Evolutionary conservation across 1,140 invertebrate species (phyloP), one percentile per base, ranked within the genome.

Genomic region (Dryas iulia): DNA sequence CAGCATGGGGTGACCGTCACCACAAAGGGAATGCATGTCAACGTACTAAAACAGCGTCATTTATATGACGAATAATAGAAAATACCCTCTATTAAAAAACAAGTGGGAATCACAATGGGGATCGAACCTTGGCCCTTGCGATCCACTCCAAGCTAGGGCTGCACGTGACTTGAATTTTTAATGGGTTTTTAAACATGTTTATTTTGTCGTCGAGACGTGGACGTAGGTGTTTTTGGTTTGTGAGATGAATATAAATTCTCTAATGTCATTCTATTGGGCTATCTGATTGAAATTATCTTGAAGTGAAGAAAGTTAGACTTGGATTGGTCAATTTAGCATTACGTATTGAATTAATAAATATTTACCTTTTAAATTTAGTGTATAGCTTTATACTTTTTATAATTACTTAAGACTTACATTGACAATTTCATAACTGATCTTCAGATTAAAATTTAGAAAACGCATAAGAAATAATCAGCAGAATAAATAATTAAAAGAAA

Each of bases 11-110:
- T n/a, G n/a, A n/a, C 70, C 72, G 70, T 57, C 64, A 60, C 73
- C 73, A 76, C 82, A 80, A 80, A 78, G 70, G 62, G 72, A 80
- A 77, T 79, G 77, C 73, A 88, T 84, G 83, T 86, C 86, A 85
- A 80, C 76, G 82, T 77, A 84, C 77, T 75, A 84, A 83, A 85
- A 86, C 85, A 86, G 72, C 77, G 74, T 76, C 68, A 73, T 67
- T 71, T 77, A 81, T 79, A 85, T 76, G 62, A 71, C 78, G 77
- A 86, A 89, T 87, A 89, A 89, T 88, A 81, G 83, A 86, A 89
- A 85, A 83, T 82, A 87, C 84, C 86, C 87, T 78, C 83, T 86
- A 84, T 89, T 87, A 86, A 90, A 89, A 86, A 87, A 89, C 85
- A 90, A 89, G 86, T 86, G 85, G 83, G 77, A 76, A 81, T 70